Evolutionary conservation across 2,113 vertebrate genomes (phyloP).

Genomic region (Laterallus jamaicensis): DNA sequence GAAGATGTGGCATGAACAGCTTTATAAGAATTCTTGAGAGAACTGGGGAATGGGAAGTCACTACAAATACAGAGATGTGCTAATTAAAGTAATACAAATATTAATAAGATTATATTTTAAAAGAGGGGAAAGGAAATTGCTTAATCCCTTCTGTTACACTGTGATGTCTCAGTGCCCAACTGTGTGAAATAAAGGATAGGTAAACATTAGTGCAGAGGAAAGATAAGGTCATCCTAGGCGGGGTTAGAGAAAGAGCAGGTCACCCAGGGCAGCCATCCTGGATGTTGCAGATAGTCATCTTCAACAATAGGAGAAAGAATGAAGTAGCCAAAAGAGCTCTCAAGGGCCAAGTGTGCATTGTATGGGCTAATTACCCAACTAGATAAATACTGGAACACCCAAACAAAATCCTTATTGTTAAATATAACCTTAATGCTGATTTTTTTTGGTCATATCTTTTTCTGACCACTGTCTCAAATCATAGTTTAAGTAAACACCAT

Average conservation of each 20-base stretch:
- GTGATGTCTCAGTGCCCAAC: not conserved
- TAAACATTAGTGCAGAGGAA: conserved; percentile 6
- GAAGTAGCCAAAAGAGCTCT: not conserved
- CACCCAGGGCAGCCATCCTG: not conserved
- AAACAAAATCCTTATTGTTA: not conserved
- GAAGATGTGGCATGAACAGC: not conserved
- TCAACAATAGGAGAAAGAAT: conserved; percentile 29
- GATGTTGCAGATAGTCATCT: conserved; percentile 11
- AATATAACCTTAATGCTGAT: not conserved
- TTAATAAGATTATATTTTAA: not conserved
- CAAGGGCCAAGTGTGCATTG: not conserved
- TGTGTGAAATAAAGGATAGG: not conserved
- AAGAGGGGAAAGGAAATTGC: not conserved
- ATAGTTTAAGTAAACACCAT: conserved; percentile 12
- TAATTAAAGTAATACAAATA: not conserved
- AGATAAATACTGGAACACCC: not conserved
- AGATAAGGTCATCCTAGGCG: not conserved
- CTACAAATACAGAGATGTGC: not conserved
- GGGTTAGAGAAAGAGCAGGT: not conserved
- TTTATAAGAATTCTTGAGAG: not conserved
- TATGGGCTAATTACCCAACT: not conserved
- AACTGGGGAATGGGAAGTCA: not conserved
- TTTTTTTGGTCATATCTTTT: not conserved
- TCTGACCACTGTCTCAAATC: not conserved
- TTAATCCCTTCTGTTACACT: not conserved